Conservation (phyloP, 2,888 invertebrate species). For the Lithodes maja region DNA sequence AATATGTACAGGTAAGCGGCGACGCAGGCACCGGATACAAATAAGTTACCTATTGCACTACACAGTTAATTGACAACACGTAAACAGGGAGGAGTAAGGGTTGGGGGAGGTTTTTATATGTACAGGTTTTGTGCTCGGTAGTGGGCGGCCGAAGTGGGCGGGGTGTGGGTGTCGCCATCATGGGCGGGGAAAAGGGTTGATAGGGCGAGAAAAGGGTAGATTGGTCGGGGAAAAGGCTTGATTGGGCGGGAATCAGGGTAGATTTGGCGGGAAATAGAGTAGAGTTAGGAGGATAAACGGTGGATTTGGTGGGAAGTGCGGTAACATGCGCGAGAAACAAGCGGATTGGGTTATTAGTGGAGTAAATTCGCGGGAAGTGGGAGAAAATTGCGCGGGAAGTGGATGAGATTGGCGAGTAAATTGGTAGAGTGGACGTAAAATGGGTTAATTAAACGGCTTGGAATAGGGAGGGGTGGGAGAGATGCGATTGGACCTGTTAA, state of each 20-base stretch:
- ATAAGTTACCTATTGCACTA: slow-evolving; percentile 66
- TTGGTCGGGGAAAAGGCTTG: neutral
- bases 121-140: slow-evolving; percentile 60
- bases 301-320: too few species aligned
- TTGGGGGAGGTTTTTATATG: slow-evolving; percentile 11
- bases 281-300: too few species aligned
- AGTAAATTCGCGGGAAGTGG: too few species aligned
- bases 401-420: too few species aligned
- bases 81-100: slow-evolving; percentile 10
- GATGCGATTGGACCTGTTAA: too few species aligned
- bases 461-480: too few species aligned
- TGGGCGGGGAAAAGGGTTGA: neutral
- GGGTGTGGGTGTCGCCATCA: neutral
- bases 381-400: too few species aligned
- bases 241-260: neutral
- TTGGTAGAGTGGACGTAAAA: too few species aligned
- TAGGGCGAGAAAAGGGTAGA: neutral
- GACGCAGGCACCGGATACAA: slow-evolving; percentile 8
- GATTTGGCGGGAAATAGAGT: too few species aligned
- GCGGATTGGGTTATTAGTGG: too few species aligned
- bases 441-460: too few species aligned
- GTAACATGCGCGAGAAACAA: too few species aligned
- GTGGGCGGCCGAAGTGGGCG: slow-evolving; percentile 21
- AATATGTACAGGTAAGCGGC: slow-evolving; percentile 7
- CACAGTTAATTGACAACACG: slow-evolving; percentile 59